phyloP scores from a whole-genome alignment of 2,888 invertebrate genomes.

The Tetanocera ferruginea region DNA sequence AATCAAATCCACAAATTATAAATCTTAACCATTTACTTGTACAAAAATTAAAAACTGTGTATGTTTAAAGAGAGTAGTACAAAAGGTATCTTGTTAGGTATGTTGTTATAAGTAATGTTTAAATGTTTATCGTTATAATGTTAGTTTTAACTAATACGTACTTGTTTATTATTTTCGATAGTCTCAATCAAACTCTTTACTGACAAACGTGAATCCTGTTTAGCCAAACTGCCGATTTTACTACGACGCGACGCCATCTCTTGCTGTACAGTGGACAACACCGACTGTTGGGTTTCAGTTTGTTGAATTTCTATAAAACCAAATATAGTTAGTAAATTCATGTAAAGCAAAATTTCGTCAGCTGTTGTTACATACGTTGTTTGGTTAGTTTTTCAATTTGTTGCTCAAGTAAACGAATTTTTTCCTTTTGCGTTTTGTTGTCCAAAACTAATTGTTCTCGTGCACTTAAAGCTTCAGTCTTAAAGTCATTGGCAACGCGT shows the following conservation, averaged over 20 bases:
- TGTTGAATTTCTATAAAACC: constrained; percentile 57
- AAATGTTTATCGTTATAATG: no score
- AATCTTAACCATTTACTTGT: no score
- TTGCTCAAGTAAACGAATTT: constrained; percentile 80
- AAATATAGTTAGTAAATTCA: not conserved
- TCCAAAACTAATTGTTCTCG: constrained; percentile 87
- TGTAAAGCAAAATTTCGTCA: not conserved
- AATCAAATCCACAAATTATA: no score
- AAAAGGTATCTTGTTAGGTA: no score
- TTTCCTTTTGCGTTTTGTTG: constrained; percentile 84
- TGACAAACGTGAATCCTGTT: constrained; percentile 82
- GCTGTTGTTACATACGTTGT: constrained; percentile 60
- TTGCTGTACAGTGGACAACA: constrained; percentile 72
- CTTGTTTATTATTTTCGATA: constrained; percentile 88
- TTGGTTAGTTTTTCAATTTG: constrained; percentile 84
- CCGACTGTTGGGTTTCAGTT: constrained; percentile 71
- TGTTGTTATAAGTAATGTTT: no score
- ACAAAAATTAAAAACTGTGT: no score
- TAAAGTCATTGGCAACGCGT: constrained; percentile 95
- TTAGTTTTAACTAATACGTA: constrained; percentile 54
- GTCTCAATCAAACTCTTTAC: constrained; percentile 93
- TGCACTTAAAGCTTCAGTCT: constrained; percentile 94
- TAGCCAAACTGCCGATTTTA: constrained; percentile 70
- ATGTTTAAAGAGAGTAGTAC: no score
- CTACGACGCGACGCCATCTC: constrained; percentile 74